Conservation (phyloP, 2,113 vertebrate species). For the Cyrtonyx montezumae region DNA sequence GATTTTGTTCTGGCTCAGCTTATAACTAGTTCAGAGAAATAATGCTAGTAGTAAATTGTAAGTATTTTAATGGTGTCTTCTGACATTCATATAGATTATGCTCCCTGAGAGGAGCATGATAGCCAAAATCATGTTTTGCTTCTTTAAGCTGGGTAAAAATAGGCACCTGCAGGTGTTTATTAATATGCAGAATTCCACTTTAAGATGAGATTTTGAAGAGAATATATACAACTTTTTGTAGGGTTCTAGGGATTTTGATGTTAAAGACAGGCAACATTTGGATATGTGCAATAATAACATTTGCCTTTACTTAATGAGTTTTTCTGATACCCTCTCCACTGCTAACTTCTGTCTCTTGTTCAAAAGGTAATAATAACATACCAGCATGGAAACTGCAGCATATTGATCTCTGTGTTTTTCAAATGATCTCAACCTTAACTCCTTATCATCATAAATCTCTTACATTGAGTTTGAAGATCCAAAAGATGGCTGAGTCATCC, state of each 20-base stretch:
- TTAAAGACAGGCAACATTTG: neutral
- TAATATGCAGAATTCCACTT: neutral
- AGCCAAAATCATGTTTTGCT: neutral
- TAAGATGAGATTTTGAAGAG: neutral
- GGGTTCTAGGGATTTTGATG: neutral
- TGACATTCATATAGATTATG: neutral
- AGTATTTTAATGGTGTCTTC: neutral
- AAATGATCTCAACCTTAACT: neutral
- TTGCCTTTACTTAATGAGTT: neutral
- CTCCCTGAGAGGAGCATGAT: neutral
- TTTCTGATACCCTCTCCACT: neutral
- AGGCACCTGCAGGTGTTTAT: neutral
- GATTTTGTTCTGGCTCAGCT: neutral
- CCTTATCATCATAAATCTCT: neutral
- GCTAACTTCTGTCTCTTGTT: neutral
- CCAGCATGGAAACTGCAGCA: neutral
- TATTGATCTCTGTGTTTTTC: neutral
- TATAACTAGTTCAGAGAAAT: neutral
- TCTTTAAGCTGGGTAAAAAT: neutral
- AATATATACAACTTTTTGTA: neutral
- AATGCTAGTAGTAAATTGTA: neutral
- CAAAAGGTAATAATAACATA: neutral
- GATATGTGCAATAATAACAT: neutral
- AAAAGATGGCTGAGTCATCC: neutral
- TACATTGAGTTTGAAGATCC: neutral